Conservation (phyloP, 2,113 vertebrate genomes). For the Barnardius zonarius region DNA sequence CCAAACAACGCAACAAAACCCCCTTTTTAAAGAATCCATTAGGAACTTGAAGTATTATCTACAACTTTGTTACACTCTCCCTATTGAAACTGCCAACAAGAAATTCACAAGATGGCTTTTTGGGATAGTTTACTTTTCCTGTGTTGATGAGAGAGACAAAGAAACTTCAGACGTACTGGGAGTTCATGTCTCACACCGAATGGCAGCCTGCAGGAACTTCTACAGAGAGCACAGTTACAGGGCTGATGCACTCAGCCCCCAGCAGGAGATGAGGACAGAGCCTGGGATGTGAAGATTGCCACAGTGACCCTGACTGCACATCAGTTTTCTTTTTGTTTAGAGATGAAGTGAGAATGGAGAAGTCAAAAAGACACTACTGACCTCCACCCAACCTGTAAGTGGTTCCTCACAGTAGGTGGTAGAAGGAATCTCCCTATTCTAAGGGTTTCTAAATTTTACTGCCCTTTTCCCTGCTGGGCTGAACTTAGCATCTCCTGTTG, state of each 20-base stretch:
- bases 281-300: accelerated
- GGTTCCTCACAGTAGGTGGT: background rate
- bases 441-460: background rate
- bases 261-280: background rate
- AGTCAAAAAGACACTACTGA: background rate
- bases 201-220: background rate
- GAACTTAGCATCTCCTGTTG: background rate
- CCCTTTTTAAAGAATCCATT: background rate
- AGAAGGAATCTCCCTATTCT: background rate
- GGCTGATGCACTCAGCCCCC: background rate
- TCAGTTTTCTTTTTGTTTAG: background rate
- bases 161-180: background rate
- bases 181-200: background rate
- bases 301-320: background rate
- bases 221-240: background rate
- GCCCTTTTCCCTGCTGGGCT: background rate
- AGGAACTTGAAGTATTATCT: background rate
- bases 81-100: background rate
- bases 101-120: background rate
- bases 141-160: background rate
- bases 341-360: background rate
- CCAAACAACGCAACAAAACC: background rate
- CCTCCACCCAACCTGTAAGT: background rate
- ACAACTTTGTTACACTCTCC: background rate
- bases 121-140: background rate